A percentile compares a stretch with the other conserved stretches of the same genome.
phyloP scores from a whole-genome alignment of 2,113 vertebrate genomes.

The Tympanuchus pallidicinctus region DNA sequence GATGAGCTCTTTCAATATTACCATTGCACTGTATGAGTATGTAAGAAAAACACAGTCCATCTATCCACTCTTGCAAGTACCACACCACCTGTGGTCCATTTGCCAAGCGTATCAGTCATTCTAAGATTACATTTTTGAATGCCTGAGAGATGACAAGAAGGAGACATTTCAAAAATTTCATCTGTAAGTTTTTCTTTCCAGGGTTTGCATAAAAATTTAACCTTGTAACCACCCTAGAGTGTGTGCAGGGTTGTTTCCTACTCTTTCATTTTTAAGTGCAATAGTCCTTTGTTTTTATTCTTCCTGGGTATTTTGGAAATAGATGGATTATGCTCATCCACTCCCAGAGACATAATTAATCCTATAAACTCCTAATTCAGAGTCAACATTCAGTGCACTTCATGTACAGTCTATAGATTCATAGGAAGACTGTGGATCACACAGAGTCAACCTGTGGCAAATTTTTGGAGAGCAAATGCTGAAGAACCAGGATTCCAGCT shows the following conservation, averaged over 20 bases:
- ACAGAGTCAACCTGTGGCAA: background rate
- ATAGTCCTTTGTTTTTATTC: background rate
- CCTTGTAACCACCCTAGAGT: background rate
- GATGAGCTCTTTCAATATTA: background rate
- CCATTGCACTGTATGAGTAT: accelerated
- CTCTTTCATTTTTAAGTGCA: background rate
- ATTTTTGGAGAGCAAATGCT: background rate
- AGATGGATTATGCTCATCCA: background rate
- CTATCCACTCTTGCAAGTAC: background rate
- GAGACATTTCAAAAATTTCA: background rate
- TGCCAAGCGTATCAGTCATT: background rate
- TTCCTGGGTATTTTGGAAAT: background rate
- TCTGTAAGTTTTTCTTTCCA: background rate
- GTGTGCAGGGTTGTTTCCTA: background rate
- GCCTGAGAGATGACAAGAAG: background rate
- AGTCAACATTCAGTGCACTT: background rate
- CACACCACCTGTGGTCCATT: background rate
- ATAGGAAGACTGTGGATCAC: background rate
- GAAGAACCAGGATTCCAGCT: background rate
- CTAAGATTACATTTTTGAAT: background rate
- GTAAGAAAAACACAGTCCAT: background rate
- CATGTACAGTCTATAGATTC: background rate
- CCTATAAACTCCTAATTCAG: background rate
- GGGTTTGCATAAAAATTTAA: background rate
- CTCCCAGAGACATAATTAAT: background rate